A percentile compares a stretch with the other conserved stretches of the same genome.
Evolutionary conservation across 2,888 invertebrate genomes (phyloP).

Genomic region (Leptinotarsa haldemani): DNA sequence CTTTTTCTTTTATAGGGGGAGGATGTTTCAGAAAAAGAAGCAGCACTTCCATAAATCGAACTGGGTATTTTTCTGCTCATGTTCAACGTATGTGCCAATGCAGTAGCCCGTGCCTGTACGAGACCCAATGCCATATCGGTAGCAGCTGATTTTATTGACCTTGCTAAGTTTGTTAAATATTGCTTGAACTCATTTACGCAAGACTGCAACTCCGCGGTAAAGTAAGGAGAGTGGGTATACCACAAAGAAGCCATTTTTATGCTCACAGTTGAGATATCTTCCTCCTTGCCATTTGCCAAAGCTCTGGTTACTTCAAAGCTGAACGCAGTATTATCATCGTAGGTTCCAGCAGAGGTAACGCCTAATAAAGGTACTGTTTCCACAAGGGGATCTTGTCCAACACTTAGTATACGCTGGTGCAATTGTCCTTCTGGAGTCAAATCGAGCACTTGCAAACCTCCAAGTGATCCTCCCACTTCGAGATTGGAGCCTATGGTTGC

Average conservation of each 20-base stretch:
- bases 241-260: conserved; percentile 87
- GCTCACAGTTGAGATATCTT: conserved; percentile 59
- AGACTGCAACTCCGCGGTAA: conserved; percentile 86
- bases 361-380: conserved; percentile 66
- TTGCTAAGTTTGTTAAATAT: conserved; percentile 85
- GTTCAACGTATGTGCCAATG: conserved; percentile 71
- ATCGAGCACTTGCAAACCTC: conserved; percentile 91
- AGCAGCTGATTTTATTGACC: conserved; percentile 89
- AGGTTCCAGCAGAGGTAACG: conserved; percentile 60
- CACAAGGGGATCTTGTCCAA: conserved; percentile 80
- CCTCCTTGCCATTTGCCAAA: conserved; percentile 42
- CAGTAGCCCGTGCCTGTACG: conserved; percentile 77
- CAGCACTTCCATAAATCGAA: conserved; percentile 62
- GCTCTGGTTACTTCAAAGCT: conserved; percentile 68
- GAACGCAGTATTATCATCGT: conserved; percentile 66
- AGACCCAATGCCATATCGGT: conserved; percentile 94
- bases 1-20: conserved; percentile 67
- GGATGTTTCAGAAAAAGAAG: conserved; percentile 61
- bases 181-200: conserved; percentile 93
- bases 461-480: conserved; percentile 86
- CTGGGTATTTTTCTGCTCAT: conserved; percentile 69
- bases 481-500: conserved; percentile 76
- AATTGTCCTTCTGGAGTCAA: conserved; percentile 85
- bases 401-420: conserved; percentile 87
- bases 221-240: conserved; percentile 91